Evolutionary conservation across 2,888 invertebrate species (phyloP).

Genomic region (Meiosimyza decipiens): DNA sequence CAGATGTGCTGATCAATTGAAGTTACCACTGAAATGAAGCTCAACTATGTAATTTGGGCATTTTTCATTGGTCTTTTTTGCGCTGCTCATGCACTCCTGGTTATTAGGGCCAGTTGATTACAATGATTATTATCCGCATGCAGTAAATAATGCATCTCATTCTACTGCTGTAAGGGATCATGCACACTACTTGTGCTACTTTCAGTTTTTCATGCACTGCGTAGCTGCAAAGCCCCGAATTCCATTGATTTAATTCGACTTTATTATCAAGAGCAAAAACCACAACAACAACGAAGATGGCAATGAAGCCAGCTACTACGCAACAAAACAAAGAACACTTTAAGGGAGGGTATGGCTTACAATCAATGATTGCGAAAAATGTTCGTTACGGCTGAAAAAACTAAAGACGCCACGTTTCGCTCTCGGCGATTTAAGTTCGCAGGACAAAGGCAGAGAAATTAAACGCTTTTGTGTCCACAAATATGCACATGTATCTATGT

Average conservation of each 20-base stretch:
- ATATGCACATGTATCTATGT: too few species aligned
- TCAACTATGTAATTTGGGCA: slow-evolving; percentile 4
- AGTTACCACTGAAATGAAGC: neutral
- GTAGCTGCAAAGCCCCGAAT: neutral
- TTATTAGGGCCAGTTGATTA: slow-evolving; percentile 29
- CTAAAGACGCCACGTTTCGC: neutral
- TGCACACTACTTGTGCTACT: slow-evolving; percentile 1
- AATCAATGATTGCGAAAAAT: slow-evolving; percentile 13
- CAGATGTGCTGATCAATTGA: neutral
- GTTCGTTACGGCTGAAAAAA: neutral
- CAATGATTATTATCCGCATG: slow-evolving; percentile 23
- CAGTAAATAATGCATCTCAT: slow-evolving; percentile 19
- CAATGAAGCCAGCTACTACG: slow-evolving; percentile 3
- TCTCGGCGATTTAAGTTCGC: slow-evolving; percentile 20
- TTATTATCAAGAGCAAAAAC: slow-evolving; percentile 13
- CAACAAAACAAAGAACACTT: neutral
- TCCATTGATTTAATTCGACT: slow-evolving; percentile 8
- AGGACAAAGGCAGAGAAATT: slow-evolving; percentile 1
- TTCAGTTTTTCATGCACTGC: slow-evolving; percentile 6
- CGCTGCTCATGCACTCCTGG: slow-evolving; percentile 25
- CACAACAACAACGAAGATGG: neutral
- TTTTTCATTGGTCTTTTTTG: slow-evolving; percentile 1
- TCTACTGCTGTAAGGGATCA: neutral
- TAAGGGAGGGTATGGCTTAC: neutral
- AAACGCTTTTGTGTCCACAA: too few species aligned